These are phyloP conservation scores for Cygnus olor DNA, from an alignment of 2,797 vertebrate genomes.

Conservation along the genomic window DNA sequence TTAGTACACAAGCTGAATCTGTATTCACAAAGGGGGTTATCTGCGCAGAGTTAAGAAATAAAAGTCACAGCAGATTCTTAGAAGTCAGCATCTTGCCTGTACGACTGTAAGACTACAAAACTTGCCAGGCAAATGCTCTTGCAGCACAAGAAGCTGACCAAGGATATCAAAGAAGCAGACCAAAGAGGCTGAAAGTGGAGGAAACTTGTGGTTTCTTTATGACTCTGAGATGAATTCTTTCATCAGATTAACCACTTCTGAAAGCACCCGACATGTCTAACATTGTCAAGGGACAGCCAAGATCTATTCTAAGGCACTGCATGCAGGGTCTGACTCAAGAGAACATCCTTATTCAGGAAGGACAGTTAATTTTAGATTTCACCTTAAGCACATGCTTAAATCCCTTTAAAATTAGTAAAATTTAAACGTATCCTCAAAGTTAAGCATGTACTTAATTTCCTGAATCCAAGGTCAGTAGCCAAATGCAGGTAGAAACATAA, in stretches of 20 bases:
- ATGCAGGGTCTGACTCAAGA: conserved; percentile 11
- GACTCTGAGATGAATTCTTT: conserved; percentile 44
- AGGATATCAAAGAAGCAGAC: neutral
- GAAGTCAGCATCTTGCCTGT: neutral
- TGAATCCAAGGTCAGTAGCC: neutral
- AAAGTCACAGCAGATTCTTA: neutral
- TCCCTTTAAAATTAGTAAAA: neutral
- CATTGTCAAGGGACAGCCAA: neutral
- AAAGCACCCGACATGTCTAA: conserved; percentile 43
- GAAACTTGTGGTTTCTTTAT: conserved; percentile 51
- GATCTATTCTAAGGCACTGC: neutral
- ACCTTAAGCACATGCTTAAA: neutral
- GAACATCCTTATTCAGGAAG: conserved; percentile 19
- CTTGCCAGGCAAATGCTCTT: neutral
- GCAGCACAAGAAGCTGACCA: neutral
- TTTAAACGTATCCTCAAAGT: neutral
- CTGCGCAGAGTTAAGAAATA: neutral
- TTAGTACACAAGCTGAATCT: neutral
- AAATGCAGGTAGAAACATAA: neutral
- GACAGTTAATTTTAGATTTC: neutral
- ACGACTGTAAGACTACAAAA: neutral
- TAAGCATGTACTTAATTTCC: neutral
- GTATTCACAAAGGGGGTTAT: neutral
- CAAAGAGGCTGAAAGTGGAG: conserved; percentile 27
- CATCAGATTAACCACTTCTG: conserved; percentile 55